These are phyloP conservation scores for Sebastes nivosus DNA, from an alignment of 2,797 vertebrate species.

Conservation along the genomic window DNA sequence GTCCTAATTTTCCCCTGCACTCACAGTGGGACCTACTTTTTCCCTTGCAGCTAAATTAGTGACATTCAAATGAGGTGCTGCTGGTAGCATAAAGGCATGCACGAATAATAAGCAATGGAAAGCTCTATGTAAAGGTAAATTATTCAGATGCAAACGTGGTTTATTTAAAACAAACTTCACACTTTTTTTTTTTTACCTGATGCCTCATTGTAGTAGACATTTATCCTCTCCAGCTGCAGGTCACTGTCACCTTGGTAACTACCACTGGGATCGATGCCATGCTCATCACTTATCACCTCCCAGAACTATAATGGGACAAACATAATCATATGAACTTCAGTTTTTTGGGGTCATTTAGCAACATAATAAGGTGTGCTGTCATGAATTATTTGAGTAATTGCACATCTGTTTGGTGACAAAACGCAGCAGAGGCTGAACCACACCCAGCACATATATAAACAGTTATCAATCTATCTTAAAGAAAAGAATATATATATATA, in stretches of 20 bases:
- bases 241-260: conserved; percentile 96
- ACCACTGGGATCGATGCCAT: conserved; percentile 93
- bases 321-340: neutral
- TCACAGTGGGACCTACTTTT: conserved; percentile 62
- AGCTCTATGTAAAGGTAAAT: neutral
- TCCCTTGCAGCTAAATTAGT: conserved; percentile 37
- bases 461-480: neutral
- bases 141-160: neutral
- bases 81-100: conserved; percentile 40
- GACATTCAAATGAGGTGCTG: conserved; percentile 32
- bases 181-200: conserved; percentile 80
- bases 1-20: conserved; percentile 61
- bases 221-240: conserved; percentile 96
- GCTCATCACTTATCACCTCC: conserved; percentile 97
- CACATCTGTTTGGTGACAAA: conserved; percentile 39
- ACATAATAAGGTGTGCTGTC: neutral
- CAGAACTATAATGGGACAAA: conserved; percentile 85
- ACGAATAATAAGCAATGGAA: conserved; percentile 13
- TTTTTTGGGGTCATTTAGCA: neutral
- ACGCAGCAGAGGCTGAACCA: conserved; percentile 42
- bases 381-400: neutral
- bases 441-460: conserved; percentile 45
- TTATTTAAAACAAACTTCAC: neutral
- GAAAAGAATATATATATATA: neutral
- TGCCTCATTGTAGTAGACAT: conserved; percentile 96